Percentiles rank a stretch among this genome's conserved stretches.
Conservation (phyloP, 2,797 vertebrate genomes). For the Onychomys leucogaster region DNA sequence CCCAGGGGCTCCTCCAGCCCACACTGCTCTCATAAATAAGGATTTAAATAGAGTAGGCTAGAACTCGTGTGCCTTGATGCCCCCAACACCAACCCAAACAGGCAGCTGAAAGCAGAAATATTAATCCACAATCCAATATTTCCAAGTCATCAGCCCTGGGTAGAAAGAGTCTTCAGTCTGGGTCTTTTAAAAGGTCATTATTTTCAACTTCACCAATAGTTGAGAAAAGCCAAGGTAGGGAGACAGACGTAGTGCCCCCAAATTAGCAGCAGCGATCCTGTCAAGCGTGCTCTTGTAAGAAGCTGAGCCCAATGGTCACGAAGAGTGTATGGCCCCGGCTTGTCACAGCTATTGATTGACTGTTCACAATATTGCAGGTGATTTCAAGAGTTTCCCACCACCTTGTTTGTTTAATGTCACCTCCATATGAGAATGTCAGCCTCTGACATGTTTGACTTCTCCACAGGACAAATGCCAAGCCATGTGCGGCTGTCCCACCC, state of each 20-base stretch:
- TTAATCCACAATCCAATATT: conserved; percentile 70
- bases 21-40: conserved; percentile 62
- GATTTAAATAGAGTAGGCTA: conserved; percentile 57
- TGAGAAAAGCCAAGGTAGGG: conserved; percentile 37
- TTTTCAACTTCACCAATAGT: conserved; percentile 6
- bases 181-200: conserved; percentile 72
- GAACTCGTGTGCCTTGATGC: not conserved
- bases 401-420: conserved; percentile 70
- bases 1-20: not conserved
- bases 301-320: conserved; percentile 52
- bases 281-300: conserved; percentile 47
- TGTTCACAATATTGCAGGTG: conserved; percentile 72
- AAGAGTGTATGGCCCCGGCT: not conserved
- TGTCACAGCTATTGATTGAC: conserved; percentile 65
- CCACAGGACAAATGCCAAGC: conserved; percentile 69
- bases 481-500: not conserved
- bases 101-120: conserved; percentile 58
- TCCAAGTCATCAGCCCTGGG: conserved; percentile 54
- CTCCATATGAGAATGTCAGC: conserved; percentile 67
- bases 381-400: conserved; percentile 69
- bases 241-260: conserved; percentile 51
- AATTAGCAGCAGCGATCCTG: conserved; percentile 56
- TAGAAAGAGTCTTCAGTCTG: conserved; percentile 62
- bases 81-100: conserved; percentile 62
- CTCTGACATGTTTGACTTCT: conserved; percentile 64